Conservation (phyloP, 37 sponge, comb jelly and placozoan species). For the Tethya wilhelma region DNA sequence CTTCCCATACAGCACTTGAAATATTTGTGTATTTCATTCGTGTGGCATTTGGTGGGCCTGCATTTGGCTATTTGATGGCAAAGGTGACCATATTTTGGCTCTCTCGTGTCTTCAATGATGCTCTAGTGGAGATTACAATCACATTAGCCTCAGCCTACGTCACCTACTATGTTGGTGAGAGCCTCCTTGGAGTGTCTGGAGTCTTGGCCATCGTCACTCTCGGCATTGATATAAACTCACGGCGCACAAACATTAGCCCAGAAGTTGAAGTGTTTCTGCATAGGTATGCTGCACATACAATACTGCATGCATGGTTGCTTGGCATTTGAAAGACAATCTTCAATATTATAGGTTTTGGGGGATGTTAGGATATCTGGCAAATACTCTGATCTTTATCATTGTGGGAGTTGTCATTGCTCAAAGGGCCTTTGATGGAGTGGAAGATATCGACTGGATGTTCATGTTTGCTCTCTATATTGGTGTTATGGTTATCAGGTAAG, state of each 20-base stretch:
- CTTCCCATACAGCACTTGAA: constrained; percentile 26
- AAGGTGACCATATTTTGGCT: constrained; percentile 82
- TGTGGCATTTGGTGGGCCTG: constrained; percentile 81
- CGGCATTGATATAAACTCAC: constrained; percentile 86
- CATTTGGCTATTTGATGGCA: constrained; percentile 85
- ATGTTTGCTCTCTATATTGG: constrained; percentile 78
- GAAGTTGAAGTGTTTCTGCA: constrained; percentile 92
- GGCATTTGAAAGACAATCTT: neutral
- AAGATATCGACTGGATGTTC: constrained; percentile 75
- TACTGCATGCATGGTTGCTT: no score
- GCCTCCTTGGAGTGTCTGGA: constrained; percentile 80
- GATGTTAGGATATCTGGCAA: constrained; percentile 91
- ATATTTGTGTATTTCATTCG: constrained; percentile 65
- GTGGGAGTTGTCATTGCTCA: constrained; percentile 90
- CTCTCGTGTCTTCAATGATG: constrained; percentile 92
- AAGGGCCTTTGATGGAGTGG: constrained; percentile 72
- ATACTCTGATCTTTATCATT: constrained; percentile 90
- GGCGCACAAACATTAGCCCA: constrained; percentile 87
- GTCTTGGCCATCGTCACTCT: constrained; percentile 88
- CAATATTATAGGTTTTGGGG: constrained; percentile 83
- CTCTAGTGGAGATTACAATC: constrained; percentile 91
- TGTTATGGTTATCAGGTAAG: constrained; percentile 75
- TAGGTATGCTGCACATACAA: no score
- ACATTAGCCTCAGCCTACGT: constrained; percentile 93
- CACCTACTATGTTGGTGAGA: constrained; percentile 87